Evolutionary conservation across 2,888 invertebrate genomes (phyloP), one percentile per base, ranked within the genome.

Genomic region (Sphaeridia pumilis): DNA sequence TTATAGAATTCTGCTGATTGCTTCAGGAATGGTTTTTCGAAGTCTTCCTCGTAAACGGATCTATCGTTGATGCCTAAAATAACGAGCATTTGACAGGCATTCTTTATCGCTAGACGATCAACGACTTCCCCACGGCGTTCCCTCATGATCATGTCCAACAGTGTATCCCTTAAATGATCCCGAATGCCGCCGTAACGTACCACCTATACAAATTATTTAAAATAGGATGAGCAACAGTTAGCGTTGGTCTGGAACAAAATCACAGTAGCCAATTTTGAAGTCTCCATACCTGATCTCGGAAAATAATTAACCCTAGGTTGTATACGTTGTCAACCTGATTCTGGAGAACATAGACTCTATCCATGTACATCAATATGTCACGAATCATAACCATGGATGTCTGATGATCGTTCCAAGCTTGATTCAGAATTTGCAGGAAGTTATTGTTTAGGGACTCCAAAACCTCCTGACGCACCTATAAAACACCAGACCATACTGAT

Each of bases 361-460:
- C 98, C 98, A 99, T 99, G 72, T 99, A 99, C 98, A 99, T 99
- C 35, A 99, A 80, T 70, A 99, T 99, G 71, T 99, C 98, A 64
- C 98, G 79, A 65, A 99, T 98, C 98, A 98, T 98, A 50, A 97
- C 94, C 97, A 98, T 98, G 51, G 97, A 95, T 22, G 97, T 98
- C 71, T 97, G 97, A 73, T 98, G 98, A 73, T 99, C 98, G 66
- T 88, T 93, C 97, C 97, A 98, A 2, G 94, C 90, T 73, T 87
- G 86, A 76, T 97, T 98, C 65, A 98, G 74, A 28, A 89, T 90
- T 72, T 90, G 88, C 59, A 98, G 78, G 72, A 98, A 98, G 70
- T 92, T 93, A 74, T 97, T 95, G 73, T 94, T 87, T 65, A 98
- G 75, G 44, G 94, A 86, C 66, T 83, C 81, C 46, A 94, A 74